These are phyloP conservation scores for Zaprionus bogoriensis DNA, from an alignment of 2,888 invertebrate species.

Conservation along the genomic window DNA sequence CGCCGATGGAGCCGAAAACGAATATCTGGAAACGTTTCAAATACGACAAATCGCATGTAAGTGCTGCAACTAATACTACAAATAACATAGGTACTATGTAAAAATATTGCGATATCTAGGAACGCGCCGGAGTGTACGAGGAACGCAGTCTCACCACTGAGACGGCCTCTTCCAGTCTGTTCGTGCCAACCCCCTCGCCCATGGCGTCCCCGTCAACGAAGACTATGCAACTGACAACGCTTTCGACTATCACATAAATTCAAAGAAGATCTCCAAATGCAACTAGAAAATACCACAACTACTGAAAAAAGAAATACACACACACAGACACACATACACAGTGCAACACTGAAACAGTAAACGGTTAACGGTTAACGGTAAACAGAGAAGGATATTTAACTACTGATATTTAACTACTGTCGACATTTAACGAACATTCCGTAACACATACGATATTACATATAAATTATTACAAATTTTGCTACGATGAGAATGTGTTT, in stretches of 20 bases:
- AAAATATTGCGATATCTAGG: slow-evolving; percentile 52
- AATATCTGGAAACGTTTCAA: slow-evolving; percentile 90
- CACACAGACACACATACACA: not conserved
- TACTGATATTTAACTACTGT: no score
- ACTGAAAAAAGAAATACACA: not conserved
- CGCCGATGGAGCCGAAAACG: slow-evolving; percentile 83
- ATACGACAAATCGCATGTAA: slow-evolving; percentile 86
- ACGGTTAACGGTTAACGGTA: not conserved
- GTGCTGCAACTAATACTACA: slow-evolving; percentile 18
- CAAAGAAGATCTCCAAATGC: slow-evolving; percentile 4
- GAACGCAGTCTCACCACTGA: slow-evolving; percentile 82
- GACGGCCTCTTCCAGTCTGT: slow-evolving; percentile 82
- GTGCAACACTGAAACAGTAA: not conserved
- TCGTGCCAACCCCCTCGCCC: slow-evolving; percentile 82
- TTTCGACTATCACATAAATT: slow-evolving; percentile 79
- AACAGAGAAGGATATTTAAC: no score
- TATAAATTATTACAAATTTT: slow-evolving; percentile 42
- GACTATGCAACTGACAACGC: slow-evolving; percentile 80
- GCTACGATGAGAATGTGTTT: slow-evolving; percentile 46
- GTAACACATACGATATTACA: slow-evolving; percentile 25
- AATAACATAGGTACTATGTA: not conserved
- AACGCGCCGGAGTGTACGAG: slow-evolving; percentile 80
- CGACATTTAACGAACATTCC: slow-evolving; percentile 28
- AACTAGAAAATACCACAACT: not conserved
- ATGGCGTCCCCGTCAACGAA: slow-evolving; percentile 81